These are phyloP conservation scores for Heliocidaris erythrogramma DNA, from an alignment of 35 echinoderm and acorn worm genomes.

Conservation along the genomic window DNA sequence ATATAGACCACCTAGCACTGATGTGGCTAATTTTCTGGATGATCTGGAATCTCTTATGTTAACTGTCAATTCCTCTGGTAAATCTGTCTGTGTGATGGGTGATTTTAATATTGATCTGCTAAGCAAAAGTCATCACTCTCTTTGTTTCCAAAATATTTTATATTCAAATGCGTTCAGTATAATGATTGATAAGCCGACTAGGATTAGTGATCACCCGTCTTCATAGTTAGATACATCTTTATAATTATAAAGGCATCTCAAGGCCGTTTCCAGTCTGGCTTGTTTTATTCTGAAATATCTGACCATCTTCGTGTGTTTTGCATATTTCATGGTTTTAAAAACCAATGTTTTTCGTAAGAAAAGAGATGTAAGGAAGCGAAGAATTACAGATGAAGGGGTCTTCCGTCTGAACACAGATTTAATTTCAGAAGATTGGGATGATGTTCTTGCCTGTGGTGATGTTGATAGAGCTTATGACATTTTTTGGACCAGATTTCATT, in stretches of 20 bases:
- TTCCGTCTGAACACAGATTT: not conserved
- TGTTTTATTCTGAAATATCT: too few relatives aligned
- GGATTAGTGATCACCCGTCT: too few relatives aligned
- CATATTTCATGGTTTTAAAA: not conserved
- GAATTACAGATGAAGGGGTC: not conserved
- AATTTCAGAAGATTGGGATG: too few relatives aligned
- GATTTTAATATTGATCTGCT: not conserved
- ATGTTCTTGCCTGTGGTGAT: too few relatives aligned
- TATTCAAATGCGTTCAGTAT: not conserved
- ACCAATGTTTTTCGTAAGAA: not conserved
- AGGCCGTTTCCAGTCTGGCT: too few relatives aligned
- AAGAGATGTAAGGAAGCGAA: not conserved
- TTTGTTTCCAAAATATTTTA: not conserved
- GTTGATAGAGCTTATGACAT: too few relatives aligned
- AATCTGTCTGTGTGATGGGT: not conserved
- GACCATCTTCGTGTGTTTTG: not conserved
- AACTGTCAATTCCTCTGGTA: not conserved
- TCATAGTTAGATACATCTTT: too few relatives aligned
- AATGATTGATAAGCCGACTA: too few relatives aligned
- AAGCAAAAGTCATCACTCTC: not conserved
- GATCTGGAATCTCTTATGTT: too few relatives aligned
- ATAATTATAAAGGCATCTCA: too few relatives aligned
- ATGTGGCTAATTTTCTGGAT: not conserved
- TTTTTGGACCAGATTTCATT: too few relatives aligned
- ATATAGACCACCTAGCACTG: slow-evolving; percentile 22